phyloP scores from a whole-genome alignment of 2,888 invertebrate species.

The Nowickia ferox region DNA sequence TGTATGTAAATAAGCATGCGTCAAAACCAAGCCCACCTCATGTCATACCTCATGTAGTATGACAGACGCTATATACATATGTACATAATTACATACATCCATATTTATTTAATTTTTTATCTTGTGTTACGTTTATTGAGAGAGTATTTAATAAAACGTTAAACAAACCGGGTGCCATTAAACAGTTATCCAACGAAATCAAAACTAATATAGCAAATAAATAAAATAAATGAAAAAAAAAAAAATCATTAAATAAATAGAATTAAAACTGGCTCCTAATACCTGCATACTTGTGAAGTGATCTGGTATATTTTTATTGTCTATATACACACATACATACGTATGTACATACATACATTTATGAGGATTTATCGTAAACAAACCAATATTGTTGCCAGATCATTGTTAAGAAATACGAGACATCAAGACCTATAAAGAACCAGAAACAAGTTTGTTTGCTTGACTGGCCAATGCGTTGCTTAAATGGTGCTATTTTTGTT shows the following conservation, averaged over 20 bases:
- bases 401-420: constrained; percentile 25
- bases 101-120: constrained; percentile 1
- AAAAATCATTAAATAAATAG: constrained; percentile 16
- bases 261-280: constrained; percentile 43
- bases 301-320: constrained; percentile 11
- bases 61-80: neutral
- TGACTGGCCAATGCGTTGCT: constrained; percentile 12
- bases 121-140: constrained; percentile 46
- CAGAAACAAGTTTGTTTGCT: constrained; percentile 50
- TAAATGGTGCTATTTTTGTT: constrained; percentile 15
- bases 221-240: constrained; percentile 26
- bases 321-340: neutral
- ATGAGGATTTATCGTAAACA: constrained; percentile 50
- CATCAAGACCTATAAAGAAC: constrained; percentile 14
- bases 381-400: constrained; percentile 64
- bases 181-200: constrained; percentile 71
- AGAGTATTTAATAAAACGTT: constrained; percentile 30
- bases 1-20: neutral
- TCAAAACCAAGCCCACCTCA: constrained; percentile 54
- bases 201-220: constrained; percentile 68
- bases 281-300: constrained; percentile 47
- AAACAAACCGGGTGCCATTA: constrained; percentile 59
- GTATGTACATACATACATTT: neutral
- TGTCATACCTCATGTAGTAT: constrained; percentile 3
- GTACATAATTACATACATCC: neutral